A percentile compares a stretch with the other conserved stretches of the same genome.
Evolutionary conservation across 2,797 vertebrate genomes (phyloP).

Genomic region (Sitta carolinensis): DNA sequence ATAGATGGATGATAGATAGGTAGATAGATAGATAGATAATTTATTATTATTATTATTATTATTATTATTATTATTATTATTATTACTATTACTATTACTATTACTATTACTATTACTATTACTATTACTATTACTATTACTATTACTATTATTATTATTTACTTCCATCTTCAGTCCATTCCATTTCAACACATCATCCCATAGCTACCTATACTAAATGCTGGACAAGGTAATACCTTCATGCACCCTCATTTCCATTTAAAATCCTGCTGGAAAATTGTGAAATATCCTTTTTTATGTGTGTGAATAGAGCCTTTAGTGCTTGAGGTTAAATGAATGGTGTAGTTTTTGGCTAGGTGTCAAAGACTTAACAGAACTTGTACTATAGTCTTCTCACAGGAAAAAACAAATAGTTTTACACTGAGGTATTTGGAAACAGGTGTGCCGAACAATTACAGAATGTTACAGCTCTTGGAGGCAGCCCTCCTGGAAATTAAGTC

Average conservation of each 20-base stretch:
- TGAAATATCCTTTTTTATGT: conserved; percentile 61
- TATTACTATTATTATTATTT: background rate
- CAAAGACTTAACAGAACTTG: conserved; percentile 77
- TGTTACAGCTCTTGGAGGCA: conserved; percentile 68
- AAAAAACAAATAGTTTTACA: conserved; percentile 81
- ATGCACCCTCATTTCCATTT: conserved; percentile 55
- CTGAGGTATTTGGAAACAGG: conserved; percentile 80
- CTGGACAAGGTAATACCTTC: conserved; percentile 12
- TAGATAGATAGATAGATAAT: no score
- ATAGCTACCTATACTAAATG: background rate
- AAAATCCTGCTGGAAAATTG: conserved; percentile 71
- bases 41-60: no score
- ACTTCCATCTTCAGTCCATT: background rate
- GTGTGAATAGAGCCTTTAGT: conserved; percentile 77
- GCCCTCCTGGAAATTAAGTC: conserved; percentile 66
- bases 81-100: no score
- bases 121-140: no score
- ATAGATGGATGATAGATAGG: no score
- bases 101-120: no score
- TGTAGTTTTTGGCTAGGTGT: conserved; percentile 77
- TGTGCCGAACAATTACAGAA: conserved; percentile 76
- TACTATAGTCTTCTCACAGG: conserved; percentile 73
- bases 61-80: background rate
- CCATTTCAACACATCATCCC: background rate
- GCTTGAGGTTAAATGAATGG: conserved; percentile 72